A percentile compares a stretch with the other conserved stretches of the same genome.
phyloP scores from a whole-genome alignment of 1,140 invertebrate species.

The Trinorchestia longiramus region DNA sequence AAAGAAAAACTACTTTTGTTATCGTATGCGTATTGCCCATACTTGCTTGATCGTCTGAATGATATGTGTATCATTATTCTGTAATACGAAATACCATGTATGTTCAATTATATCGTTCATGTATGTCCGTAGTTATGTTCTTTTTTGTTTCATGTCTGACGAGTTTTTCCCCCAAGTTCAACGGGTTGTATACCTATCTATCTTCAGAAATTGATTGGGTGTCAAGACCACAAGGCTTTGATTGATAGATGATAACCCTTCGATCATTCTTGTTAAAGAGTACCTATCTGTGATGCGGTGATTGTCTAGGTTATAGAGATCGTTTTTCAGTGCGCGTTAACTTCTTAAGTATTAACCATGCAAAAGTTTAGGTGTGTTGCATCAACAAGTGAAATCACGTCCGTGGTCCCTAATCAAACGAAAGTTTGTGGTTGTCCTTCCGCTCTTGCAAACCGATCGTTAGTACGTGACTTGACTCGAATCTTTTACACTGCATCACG shows the following conservation, averaged over 20 bases:
- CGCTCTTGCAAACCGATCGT: constrained; percentile 15
- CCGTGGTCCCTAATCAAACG: neutral
- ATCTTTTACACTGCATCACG: neutral
- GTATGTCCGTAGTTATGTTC: neutral
- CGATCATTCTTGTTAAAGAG: neutral
- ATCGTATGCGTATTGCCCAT: neutral
- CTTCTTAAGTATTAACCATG: neutral
- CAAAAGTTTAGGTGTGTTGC: neutral
- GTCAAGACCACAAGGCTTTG: neutral
- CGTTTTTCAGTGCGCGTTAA: neutral
- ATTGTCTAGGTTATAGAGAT: neutral
- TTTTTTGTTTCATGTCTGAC: neutral
- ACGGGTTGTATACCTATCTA: neutral
- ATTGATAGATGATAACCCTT: neutral
- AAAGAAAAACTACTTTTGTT: neutral
- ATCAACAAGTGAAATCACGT: neutral
- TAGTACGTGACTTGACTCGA: constrained; percentile 8
- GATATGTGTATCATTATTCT: neutral
- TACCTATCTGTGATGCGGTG: neutral
- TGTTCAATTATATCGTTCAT: neutral
- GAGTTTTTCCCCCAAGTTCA: neutral
- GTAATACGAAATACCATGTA: neutral
- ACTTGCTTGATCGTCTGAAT: neutral
- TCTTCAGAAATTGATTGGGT: neutral
- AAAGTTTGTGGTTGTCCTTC: constrained; percentile 28